A percentile compares a stretch with the other conserved stretches of the same genome.
Conservation (phyloP, 2,797 vertebrate species). For the Schizopygopsis malacanthus region DNA sequence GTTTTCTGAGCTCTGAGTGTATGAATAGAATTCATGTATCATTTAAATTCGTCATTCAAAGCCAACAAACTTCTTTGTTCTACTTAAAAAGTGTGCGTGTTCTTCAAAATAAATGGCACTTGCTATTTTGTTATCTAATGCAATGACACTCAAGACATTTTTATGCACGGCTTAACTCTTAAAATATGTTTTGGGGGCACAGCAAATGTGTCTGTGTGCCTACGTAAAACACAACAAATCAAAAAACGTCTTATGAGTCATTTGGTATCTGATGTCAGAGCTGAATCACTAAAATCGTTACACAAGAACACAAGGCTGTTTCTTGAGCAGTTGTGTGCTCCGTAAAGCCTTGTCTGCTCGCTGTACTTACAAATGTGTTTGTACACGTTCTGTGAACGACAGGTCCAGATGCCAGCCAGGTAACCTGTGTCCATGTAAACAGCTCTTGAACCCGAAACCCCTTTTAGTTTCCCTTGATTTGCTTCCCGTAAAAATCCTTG, state of each 20-base stretch:
- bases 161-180: constrained; percentile 7
- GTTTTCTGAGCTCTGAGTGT: neutral
- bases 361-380: constrained; percentile 29
- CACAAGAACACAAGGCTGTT: constrained; percentile 8
- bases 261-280: constrained; percentile 19
- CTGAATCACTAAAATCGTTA: constrained; percentile 22
- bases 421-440: constrained; percentile 45
- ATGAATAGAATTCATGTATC: neutral
- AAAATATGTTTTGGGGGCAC: constrained; percentile 33
- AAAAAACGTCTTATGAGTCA: constrained; percentile 12
- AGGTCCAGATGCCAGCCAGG: constrained; percentile 39
- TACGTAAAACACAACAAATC: constrained; percentile 2
- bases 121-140: constrained; percentile 7
- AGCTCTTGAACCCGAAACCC: constrained; percentile 21
- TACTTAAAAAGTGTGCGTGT: neutral
- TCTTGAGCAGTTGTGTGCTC: neutral
- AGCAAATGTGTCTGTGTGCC: neutral
- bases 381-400: constrained; percentile 23
- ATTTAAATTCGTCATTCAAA: neutral
- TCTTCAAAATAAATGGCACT: neutral
- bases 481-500: neutral
- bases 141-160: constrained; percentile 13
- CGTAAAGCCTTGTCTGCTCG: neutral
- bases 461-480: constrained; percentile 31
- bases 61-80: neutral